Base-by-base conservation (phyloP, 2,888 invertebrate species). In the Metellina segmentata region DNA sequence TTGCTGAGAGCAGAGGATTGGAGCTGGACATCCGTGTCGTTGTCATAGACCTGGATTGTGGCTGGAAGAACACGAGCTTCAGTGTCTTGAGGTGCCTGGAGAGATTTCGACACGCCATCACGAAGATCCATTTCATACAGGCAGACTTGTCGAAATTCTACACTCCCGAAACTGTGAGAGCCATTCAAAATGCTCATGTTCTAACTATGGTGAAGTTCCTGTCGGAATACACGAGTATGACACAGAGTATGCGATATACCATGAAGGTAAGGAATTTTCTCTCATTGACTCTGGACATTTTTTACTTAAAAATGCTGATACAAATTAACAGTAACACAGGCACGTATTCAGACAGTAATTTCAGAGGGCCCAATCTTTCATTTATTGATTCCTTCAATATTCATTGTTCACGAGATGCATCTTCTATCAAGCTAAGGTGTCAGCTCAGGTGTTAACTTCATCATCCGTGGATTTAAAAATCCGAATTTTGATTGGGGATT, bases 101-200 rank as follows among this genome's bases (percentile, higher is more conserved):
- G 34, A 8, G 52, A 48, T 61, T 81, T 4, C 6, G 48, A 11
- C 16, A 16, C 13, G 61, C 19, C 13, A 19, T 34, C 11, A 9
- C 61, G 61, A 81, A 81, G 6, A 34, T 81, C 20, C 53, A 61
- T 5, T 81, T 81, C 69, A 20, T 81, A 7, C 61, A 20, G 9
- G 34, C 61, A 1, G 81, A 81, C 9, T 20, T 81, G 9, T 61
- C 61, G 8, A 53, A 61, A 0, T 81, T 81, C 11, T 69, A 20
- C 11, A 13, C 81, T 34, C 6, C 34, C 13, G 61, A 81, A 20
- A 61, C 69, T 7, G 13, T 81, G 69, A 53, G 53, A 6, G 61
- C 69, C 0, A 81, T 81, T 13, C 61, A 81, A 11, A 61, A 81
- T 11, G 81, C 81, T 0, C 53, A 81, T 81, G 19, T 81, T 20